Percentiles rank a stretch among this genome's conserved stretches.
Conservation (phyloP, 2,888 invertebrate species). For the Chaetogeoica ovagalla region DNA sequence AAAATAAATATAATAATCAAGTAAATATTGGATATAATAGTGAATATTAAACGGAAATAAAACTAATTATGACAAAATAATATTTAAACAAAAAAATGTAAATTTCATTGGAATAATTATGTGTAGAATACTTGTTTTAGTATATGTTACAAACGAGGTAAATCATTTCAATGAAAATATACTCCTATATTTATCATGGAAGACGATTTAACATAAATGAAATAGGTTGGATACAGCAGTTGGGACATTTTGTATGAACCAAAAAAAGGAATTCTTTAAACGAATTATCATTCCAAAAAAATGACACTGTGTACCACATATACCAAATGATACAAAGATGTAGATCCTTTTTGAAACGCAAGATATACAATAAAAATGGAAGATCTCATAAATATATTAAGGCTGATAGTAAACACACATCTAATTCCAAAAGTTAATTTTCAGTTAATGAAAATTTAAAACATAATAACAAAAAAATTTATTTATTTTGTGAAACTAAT, state of each 20-base stretch:
- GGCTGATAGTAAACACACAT: no score
- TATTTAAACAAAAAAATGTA: conserved; percentile 3
- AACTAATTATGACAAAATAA: conserved; percentile 7
- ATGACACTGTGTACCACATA: conserved; percentile 12
- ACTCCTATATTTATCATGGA: conserved; percentile 7
- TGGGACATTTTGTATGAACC: conserved; percentile 10
- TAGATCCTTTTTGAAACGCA: background rate
- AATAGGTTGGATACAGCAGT: conserved; percentile 11
- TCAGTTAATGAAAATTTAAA: background rate
- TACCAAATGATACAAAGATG: background rate
- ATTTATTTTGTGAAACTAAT: no score
- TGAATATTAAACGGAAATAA: conserved; percentile 6
- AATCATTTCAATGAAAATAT: conserved; percentile 1
- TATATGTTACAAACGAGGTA: background rate
- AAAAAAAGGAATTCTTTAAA: no score
- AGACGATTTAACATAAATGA: conserved; percentile 21
- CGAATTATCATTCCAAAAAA: conserved; percentile 6
- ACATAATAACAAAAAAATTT: no score
- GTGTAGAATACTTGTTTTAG: conserved; percentile 17
- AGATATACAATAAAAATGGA: background rate
- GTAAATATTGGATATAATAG: conserved; percentile 5
- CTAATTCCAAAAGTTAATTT: background rate
- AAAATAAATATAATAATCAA: conserved; percentile 1
- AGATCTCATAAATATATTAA: background rate
- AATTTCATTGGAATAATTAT: conserved; percentile 18